These are phyloP conservation scores for Toxotes jaculatrix DNA, from an alignment of 2,113 vertebrate genomes.

Conservation along the genomic window DNA sequence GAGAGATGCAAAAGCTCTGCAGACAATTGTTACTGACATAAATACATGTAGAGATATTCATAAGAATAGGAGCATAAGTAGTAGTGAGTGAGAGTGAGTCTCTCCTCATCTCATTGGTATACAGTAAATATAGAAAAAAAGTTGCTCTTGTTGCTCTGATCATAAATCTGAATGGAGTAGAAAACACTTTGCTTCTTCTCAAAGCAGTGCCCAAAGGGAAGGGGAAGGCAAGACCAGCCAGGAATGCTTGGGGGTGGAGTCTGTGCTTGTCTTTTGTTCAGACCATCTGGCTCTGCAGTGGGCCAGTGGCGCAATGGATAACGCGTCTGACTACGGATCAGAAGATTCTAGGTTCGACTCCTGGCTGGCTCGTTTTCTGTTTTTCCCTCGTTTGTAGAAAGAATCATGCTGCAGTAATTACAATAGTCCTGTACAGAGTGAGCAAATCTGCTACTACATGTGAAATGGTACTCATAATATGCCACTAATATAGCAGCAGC, in stretches of 20 bases:
- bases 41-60: background rate
- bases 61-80: background rate
- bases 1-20: background rate
- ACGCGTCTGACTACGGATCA: conserved; percentile 90
- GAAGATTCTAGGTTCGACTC: conserved; percentile 91
- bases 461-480: background rate
- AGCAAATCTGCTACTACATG: background rate
- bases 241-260: background rate
- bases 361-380: conserved; percentile 61
- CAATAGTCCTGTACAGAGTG: background rate
- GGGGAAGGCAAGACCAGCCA: background rate
- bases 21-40: background rate
- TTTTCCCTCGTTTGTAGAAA: background rate
- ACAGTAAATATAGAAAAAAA: no score
- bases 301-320: conserved; percentile 75
- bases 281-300: background rate
- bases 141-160: background rate
- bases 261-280: background rate
- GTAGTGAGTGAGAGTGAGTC: no score
- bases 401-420: background rate
- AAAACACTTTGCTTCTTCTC: background rate
- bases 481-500: background rate
- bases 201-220: background rate
- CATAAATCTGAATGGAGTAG: background rate
- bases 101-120: background rate